phyloP scores from a whole-genome alignment of 2,113 vertebrate genomes.

The Syngnathus floridae region DNA sequence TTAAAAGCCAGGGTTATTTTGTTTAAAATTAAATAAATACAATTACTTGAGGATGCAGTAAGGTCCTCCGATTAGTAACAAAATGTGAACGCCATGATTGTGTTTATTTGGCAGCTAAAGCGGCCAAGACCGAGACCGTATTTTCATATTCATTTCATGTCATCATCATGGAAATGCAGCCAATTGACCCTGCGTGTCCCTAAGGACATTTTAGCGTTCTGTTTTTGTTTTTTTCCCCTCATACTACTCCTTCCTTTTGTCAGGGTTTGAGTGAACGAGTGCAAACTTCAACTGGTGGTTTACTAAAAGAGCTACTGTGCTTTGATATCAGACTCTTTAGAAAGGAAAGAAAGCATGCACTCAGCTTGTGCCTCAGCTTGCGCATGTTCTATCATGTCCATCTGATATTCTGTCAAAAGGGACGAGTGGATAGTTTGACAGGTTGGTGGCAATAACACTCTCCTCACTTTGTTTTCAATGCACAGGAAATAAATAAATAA shows the following conservation, averaged over 20 bases:
- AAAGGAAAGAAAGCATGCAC: conserved; percentile 34
- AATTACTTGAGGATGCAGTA: background rate
- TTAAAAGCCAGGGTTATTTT: background rate
- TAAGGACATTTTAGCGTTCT: conserved; percentile 22
- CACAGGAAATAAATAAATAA: background rate
- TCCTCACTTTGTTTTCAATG: too few relatives aligned
- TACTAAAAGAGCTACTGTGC: conserved; percentile 18
- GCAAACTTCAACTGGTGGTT: conserved; percentile 35
- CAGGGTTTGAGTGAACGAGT: conserved; percentile 13
- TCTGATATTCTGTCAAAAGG: conserved; percentile 7
- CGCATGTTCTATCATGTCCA: conserved; percentile 30
- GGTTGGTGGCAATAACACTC: too few relatives aligned
- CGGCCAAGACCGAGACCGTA: background rate
- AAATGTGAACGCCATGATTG: background rate
- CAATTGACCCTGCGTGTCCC: conserved; percentile 37
- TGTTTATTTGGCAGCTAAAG: background rate
- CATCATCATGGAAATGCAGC: conserved; percentile 2
- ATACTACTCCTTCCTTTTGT: conserved; percentile 2
- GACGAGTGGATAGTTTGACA: background rate
- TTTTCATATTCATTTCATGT: conserved; percentile 16
- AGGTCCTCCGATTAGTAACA: background rate
- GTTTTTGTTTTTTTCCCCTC: background rate
- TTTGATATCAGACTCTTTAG: conserved; percentile 32
- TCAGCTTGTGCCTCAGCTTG: conserved; percentile 11
- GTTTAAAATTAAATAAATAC: background rate